Percentiles rank a stretch among this genome's conserved stretches.
phyloP scores from a whole-genome alignment of 2,888 invertebrate species.

The Stratiomys singularior region DNA sequence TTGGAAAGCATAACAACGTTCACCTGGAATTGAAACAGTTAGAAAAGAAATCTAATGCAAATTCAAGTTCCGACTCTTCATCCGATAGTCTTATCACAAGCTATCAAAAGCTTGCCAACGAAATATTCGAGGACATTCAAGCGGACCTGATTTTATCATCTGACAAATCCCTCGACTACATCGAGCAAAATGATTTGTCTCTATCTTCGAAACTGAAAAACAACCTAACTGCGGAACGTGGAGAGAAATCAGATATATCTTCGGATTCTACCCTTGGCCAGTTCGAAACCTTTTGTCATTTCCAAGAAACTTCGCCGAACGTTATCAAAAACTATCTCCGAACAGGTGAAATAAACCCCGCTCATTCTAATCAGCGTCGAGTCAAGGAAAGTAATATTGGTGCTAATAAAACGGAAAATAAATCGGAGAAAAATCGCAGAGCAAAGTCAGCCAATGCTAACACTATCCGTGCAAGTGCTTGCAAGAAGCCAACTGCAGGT shows the following conservation, averaged over 20 bases:
- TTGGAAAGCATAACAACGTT: constrained; percentile 32
- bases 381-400: constrained; percentile 60
- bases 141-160: constrained; percentile 15
- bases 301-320: constrained; percentile 46
- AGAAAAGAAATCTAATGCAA: constrained; percentile 28
- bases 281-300: constrained; percentile 30
- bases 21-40: constrained; percentile 21
- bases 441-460: constrained; percentile 51
- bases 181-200: constrained; percentile 14
- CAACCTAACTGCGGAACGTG: background rate
- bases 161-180: background rate
- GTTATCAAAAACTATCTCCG: constrained; percentile 64
- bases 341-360: constrained; percentile 54
- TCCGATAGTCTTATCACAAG: constrained; percentile 29
- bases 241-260: constrained; percentile 23
- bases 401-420: constrained; percentile 42
- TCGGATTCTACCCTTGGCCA: constrained; percentile 22
- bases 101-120: constrained; percentile 32
- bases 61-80: constrained; percentile 4
- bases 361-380: constrained; percentile 55
- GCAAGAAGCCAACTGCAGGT: constrained; percentile 52
- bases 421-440: constrained; percentile 48
- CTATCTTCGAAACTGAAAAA: constrained; percentile 7
- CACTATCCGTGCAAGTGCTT: background rate
- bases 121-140: constrained; percentile 41